These are phyloP conservation scores for Lumbricus terrestris DNA, from an alignment of 2,888 invertebrate species.

Conservation along the genomic window DNA sequence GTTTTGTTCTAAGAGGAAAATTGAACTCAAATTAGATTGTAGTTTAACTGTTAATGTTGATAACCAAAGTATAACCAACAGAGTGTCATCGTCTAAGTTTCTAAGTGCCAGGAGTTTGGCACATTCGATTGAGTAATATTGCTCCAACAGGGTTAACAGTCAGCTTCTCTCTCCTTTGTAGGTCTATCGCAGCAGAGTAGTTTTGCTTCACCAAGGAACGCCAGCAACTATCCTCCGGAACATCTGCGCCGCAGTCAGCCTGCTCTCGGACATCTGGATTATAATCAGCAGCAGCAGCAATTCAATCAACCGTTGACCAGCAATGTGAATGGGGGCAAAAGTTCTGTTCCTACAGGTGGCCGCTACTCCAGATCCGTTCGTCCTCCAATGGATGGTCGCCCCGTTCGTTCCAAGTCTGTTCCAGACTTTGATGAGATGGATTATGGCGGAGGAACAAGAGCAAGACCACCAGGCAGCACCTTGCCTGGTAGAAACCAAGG, in stretches of 20 bases:
- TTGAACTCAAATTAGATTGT: too few relatives aligned
- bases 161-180: background rate
- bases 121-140: background rate
- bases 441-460: background rate
- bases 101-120: background rate
- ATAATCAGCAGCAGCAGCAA: background rate
- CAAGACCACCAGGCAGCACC: background rate
- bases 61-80: too few relatives aligned
- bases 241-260: background rate
- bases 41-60: too few relatives aligned
- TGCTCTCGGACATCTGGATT: background rate
- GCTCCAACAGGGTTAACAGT: background rate
- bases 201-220: background rate
- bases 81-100: background rate
- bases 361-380: background rate
- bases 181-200: background rate
- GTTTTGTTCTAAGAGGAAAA: too few relatives aligned
- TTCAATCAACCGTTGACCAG: background rate
- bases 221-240: background rate
- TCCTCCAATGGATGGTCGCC: background rate
- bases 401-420: constrained; percentile 6
- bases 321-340: background rate
- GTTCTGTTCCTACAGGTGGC: background rate
- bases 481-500: background rate
- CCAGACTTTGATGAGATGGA: background rate